Evolutionary conservation across 2,797 vertebrate genomes (phyloP), one percentile per base, ranked within the genome.

Genomic region (Pangasius macronema): DNA sequence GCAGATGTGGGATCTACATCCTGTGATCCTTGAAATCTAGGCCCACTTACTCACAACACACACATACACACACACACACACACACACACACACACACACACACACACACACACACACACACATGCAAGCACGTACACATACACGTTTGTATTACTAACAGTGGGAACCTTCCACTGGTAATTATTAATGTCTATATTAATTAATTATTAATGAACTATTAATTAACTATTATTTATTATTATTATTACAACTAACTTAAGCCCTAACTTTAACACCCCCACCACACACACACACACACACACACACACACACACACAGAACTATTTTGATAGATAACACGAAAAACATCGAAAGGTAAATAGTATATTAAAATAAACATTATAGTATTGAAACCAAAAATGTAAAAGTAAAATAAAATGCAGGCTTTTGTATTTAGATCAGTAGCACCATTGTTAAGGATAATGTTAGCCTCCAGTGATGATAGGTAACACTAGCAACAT

Each of bases 1-100:
- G 24, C 82, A 87, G 49, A 84, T 67, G 59, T 83, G 46, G 61
- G 30, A 39, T 77, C 51, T 39, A 77, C 59, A 83, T 75, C 86
- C 68, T 87, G 70, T 73, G 68, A 63, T 72, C 55, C 36, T 61
- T 49, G 53, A 82, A 61, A 61, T 53, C 68, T 36, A 49, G 51
- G 16, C 27, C 39, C 13, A 59, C 18, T 82, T 82, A 82, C 77
- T 73, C 36, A 46, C 55, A 27, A 59, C 53, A 81, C 55, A 61
- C 77, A 80, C 76, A 55, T 18, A 46, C 6, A 42, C 39, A 73
- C 70, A 75, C 42, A 20, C 46, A 53, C 73, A 79, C 51, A 53
- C 11, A 76, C 42, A 51, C 42, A 76, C 42, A 22, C 33, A 73
- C 33, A 42, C 70, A 36, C 63, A 67, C 63, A 33, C 13, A 5